These are phyloP conservation scores for Cantharis rufa DNA, from an alignment of 2,888 invertebrate genomes.

Conservation along the genomic window DNA sequence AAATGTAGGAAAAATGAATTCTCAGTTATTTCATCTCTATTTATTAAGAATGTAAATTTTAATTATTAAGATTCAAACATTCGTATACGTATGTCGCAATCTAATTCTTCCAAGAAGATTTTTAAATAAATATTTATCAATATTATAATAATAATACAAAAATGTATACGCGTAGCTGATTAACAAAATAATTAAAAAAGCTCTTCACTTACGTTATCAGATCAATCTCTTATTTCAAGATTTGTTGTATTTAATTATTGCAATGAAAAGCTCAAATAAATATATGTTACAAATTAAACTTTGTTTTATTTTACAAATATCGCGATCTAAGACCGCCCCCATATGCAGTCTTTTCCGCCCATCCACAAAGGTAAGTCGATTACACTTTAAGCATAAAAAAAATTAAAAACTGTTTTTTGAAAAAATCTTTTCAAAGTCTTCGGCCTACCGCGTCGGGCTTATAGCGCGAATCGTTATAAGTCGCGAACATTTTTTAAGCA, in stretches of 20 bases:
- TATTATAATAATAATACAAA: conserved; percentile 66
- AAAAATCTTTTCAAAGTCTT: too few relatives aligned
- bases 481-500: too few relatives aligned
- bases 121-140: conserved; percentile 58
- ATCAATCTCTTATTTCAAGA: conserved; percentile 77
- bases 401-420: too few relatives aligned
- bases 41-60: conserved; percentile 39
- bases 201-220: conserved; percentile 78
- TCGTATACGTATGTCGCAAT: conserved; percentile 77
- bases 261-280: conserved; percentile 86
- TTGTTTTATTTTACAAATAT: conserved; percentile 1
- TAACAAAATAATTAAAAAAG: conserved; percentile 60
- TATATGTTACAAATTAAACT: conserved; percentile 76
- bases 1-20: conserved; percentile 38
- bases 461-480: too few relatives aligned
- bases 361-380: background rate
- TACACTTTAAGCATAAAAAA: too few relatives aligned
- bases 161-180: conserved; percentile 76
- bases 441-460: too few relatives aligned
- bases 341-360: background rate
- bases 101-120: conserved; percentile 63
- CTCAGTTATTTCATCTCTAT: conserved; percentile 40
- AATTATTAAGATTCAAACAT: conserved; percentile 56
- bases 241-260: conserved; percentile 80
- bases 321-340: too few relatives aligned